These are phyloP conservation scores for Podiceps cristatus DNA, from an alignment of 2,113 vertebrate genomes.

Conservation along the genomic window DNA sequence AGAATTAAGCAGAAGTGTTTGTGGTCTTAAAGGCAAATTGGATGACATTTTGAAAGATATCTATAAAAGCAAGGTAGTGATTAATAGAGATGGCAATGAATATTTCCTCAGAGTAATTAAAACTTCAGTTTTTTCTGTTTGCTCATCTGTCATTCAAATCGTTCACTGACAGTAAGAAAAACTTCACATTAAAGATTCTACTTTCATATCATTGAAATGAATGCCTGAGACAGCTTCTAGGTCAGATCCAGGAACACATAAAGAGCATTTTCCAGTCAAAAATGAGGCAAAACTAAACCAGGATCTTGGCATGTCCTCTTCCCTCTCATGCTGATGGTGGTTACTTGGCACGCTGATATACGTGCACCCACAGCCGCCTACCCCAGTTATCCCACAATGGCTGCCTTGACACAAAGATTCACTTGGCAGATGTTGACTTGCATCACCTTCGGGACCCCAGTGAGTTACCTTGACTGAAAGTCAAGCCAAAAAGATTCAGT, in stretches of 20 bases:
- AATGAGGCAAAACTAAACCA: neutral
- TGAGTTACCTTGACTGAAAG: constrained; percentile 66
- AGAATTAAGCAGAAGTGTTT: neutral
- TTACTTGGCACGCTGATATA: constrained; percentile 49
- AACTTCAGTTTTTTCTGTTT: neutral
- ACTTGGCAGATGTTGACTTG: constrained; percentile 64
- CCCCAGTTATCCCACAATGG: neutral
- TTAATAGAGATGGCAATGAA: neutral
- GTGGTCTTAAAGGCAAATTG: neutral
- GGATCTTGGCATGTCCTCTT: neutral
- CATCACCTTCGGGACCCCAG: constrained; percentile 51
- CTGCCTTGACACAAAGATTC: constrained; percentile 50
- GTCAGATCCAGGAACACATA: neutral
- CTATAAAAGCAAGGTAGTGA: neutral
- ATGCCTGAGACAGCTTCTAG: neutral
- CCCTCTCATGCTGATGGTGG: neutral
- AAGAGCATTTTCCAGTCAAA: neutral
- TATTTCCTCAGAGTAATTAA: neutral
- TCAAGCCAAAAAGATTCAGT: constrained; percentile 60
- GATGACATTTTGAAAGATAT: neutral
- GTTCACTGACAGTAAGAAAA: neutral
- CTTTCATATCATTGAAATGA: neutral
- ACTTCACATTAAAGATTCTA: neutral
- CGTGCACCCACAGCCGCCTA: neutral
- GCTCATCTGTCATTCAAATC: neutral